Base-by-base conservation (phyloP, 2,888 invertebrate species). In the Onthophagus sagittarius region DNA sequence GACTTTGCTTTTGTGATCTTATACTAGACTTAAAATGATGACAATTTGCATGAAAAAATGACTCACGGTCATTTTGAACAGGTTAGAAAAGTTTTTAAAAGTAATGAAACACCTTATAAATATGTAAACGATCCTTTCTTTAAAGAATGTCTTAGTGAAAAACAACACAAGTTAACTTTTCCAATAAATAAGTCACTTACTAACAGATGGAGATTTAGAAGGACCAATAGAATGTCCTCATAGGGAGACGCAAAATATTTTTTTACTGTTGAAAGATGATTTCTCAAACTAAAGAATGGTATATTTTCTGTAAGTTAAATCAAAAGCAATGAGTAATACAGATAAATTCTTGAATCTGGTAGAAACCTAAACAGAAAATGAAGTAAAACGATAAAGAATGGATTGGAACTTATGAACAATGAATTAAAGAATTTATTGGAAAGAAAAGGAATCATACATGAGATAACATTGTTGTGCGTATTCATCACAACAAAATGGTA, bases 401-500 rank as follows among this genome's bases (percentile, higher is more conserved):
- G 82, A 82, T 32, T 69, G n/a, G 81, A 81, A 72, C 82, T 79
- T 75, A 14, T 76, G 5, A 82, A 81, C 71, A 75, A 75, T 67
- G 75, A 78, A 15, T 53, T 81, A 0, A 62, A 73, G 65, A 72
- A 78, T 13, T 23, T 80, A 15, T 79, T 78, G 23, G 9, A 69
- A 9, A 74, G 69, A 67, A 31, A 70, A 33, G 82, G 81, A 6
- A 82, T 82, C 5, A 72, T 53, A 31, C 82, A 82, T 70, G 79
- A 83, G 76, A 79, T 69, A 74, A 78, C 79, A 6, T 79, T n/a
- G n/a, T n/a, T n/a, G 80, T 0, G 74, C 78, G 3, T 82, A 82
- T 74, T 81, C 82, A 9, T 82, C 84, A 3, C 79, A 83, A 76
- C 82, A 84, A 76, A 85, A 85, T 76, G 83, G 83, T 2, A 75